Evolutionary conservation across 2,888 invertebrate genomes (phyloP), one percentile per base, ranked within the genome.

Genomic region (Drosophila longiperda): DNA sequence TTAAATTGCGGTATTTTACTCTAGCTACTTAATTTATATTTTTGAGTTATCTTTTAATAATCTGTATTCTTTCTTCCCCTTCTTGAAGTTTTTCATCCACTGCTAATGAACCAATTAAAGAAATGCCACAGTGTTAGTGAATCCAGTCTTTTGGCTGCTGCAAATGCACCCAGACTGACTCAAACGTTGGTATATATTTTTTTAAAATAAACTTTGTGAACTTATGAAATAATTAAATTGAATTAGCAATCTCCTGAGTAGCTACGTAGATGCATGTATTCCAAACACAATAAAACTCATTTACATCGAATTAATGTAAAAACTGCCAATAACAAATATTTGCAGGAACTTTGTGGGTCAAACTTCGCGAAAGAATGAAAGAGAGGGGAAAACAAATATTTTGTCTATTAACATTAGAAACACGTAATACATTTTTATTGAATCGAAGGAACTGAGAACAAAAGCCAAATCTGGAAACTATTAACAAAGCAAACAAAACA

Each of bases 341-440:
- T 62, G 36, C 23, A 59, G 45, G 38, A 57, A 32, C 15, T 48
- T 63, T 60, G 58, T 50, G 38, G 60, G 38, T 55, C 57, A 53
- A 57, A 54, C 54, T 32, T 6, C 9, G 15, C 48, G 8, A 29
- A 23, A n/a, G 29, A 50, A 12, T 12, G 1, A 12, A 5, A 38
- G 15, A 33, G 7, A 17, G 33, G n/a, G 8, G 20, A 26, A 49
- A 9, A 17, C 20, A 12, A 58, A 54, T 29, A 57, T 40, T 45
- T 32, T 53, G 66, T 72, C 87, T 76, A 84, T 87, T 87, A 76
- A 69, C 71, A 62, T 66, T 53, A 75, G 71, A 74, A 88, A 75
- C 87, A 89, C 75, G 73, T 80, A 74, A 65, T 75, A 77, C 52
- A 69, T 75, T 78, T 75, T 76, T 79, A 83, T 83, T 78, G 73